phyloP scores from a whole-genome alignment of 2,797 vertebrate genomes.

The Cynodonichthys magdalenae region DNA sequence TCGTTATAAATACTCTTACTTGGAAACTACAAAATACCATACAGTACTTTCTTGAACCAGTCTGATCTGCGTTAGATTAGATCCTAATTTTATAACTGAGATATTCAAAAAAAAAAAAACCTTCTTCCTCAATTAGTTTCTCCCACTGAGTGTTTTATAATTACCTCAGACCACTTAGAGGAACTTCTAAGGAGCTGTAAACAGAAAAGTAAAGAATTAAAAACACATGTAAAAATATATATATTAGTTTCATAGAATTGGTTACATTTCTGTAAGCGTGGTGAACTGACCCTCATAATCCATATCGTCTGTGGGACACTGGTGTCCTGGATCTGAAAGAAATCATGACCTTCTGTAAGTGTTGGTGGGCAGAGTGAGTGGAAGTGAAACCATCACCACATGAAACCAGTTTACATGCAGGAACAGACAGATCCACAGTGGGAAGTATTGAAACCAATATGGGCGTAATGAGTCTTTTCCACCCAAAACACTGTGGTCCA shows the following conservation, averaged over 20 bases:
- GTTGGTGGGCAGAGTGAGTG: neutral
- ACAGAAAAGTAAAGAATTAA: neutral
- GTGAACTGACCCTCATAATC: neutral
- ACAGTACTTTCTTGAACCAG: no score
- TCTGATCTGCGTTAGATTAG: no score
- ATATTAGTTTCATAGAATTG: fast-evolving
- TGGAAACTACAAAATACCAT: no score
- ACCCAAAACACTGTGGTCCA: no score
- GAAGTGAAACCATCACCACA: conserved; percentile 4
- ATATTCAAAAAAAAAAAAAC: no score
- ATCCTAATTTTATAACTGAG: neutral
- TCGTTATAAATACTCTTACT: no score
- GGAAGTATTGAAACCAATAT: no score
- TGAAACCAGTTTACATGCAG: neutral
- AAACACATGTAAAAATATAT: neutral
- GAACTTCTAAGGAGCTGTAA: fast-evolving
- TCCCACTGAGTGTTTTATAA: neutral
- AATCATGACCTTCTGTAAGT: fast-evolving
- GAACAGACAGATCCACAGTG: neutral
- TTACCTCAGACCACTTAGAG: neutral
- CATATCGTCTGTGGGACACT: fast-evolving
- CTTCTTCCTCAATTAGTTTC: no score
- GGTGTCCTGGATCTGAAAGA: neutral
- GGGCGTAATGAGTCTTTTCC: no score
- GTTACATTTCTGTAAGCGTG: fast-evolving